Percentiles rank a stretch among this genome's conserved stretches.
These are phyloP conservation scores for Aporophyla lueneburgensis DNA, from an alignment of 2,888 invertebrate species.

Conservation along the genomic window DNA sequence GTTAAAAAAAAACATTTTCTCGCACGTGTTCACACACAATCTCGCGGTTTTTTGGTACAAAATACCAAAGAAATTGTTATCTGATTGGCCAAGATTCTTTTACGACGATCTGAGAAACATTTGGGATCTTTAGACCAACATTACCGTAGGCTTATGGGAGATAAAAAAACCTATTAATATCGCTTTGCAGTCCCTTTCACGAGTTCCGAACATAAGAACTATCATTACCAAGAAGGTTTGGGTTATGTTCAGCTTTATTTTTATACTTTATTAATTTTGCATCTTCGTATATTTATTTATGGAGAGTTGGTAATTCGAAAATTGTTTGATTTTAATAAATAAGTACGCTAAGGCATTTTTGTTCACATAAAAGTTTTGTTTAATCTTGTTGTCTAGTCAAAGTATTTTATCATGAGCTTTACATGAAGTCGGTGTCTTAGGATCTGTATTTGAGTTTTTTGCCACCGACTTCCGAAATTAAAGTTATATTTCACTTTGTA, in stretches of 20 bases:
- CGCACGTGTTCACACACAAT: slow-evolving; percentile 39
- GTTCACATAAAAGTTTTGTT: no score
- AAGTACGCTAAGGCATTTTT: not conserved
- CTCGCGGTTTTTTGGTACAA: slow-evolving; percentile 36
- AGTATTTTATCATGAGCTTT: no score
- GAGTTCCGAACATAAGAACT: slow-evolving; percentile 48
- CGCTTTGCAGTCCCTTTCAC: slow-evolving; percentile 39
- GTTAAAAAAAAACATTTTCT: slow-evolving; percentile 17
- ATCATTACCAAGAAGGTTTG: slow-evolving; percentile 35
- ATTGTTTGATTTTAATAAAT: not conserved
- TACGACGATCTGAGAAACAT: slow-evolving; percentile 59
- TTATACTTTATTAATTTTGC: slow-evolving; percentile 24
- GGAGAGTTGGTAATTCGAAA: not conserved
- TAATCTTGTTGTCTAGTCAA: no score
- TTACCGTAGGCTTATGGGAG: slow-evolving; percentile 56
- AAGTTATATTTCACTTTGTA: no score
- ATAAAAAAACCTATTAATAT: slow-evolving; percentile 64
- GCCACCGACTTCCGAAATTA: no score
- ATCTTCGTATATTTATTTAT: not conserved
- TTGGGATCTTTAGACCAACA: slow-evolving; percentile 56
- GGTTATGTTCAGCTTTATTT: slow-evolving; percentile 43
- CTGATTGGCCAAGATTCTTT: slow-evolving; percentile 71
- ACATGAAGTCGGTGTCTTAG: no score
- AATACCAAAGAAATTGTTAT: slow-evolving; percentile 70
- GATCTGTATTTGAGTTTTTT: no score